Evolutionary conservation across 92 coral and sea anemone species (phyloP).

Genomic region (Epizoanthus fatuus): DNA sequence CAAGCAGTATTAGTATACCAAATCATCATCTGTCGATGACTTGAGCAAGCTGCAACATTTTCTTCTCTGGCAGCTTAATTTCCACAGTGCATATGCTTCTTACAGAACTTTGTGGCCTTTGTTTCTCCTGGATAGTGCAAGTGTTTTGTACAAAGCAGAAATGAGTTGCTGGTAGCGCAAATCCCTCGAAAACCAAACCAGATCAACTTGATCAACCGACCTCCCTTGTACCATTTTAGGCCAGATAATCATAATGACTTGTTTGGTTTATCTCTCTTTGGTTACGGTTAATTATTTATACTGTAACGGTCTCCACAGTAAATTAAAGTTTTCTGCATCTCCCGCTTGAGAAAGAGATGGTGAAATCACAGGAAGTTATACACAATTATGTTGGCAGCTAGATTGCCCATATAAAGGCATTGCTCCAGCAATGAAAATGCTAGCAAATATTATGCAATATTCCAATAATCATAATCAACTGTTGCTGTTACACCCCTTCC

Average conservation of each 20-base stretch:
- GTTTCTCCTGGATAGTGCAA: background rate
- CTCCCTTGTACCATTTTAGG: background rate
- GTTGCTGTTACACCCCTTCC: no score
- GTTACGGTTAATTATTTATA: background rate
- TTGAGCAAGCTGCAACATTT: background rate
- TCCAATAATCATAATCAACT: no score
- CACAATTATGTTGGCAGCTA: slow-evolving; percentile 11
- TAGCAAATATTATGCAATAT: no score
- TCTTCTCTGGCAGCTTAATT: slow-evolving; percentile 16
- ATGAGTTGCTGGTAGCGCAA: background rate
- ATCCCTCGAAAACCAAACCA: slow-evolving; percentile 14
- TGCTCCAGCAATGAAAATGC: background rate
- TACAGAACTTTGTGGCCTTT: background rate
- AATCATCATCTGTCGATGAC: background rate
- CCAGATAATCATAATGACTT: no score
- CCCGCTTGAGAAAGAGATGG: background rate
- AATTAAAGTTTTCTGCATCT: background rate
- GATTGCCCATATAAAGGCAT: background rate
- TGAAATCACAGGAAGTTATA: slow-evolving; percentile 9
- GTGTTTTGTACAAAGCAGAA: slow-evolving; percentile 6
- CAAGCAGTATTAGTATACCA: background rate
- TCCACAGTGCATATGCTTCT: background rate
- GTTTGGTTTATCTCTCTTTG: background rate
- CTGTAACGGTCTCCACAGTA: background rate
- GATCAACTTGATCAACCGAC: slow-evolving; percentile 10